phyloP scores from a whole-genome alignment of 2,797 vertebrate genomes.

The Micromesistius poutassou region DNA sequence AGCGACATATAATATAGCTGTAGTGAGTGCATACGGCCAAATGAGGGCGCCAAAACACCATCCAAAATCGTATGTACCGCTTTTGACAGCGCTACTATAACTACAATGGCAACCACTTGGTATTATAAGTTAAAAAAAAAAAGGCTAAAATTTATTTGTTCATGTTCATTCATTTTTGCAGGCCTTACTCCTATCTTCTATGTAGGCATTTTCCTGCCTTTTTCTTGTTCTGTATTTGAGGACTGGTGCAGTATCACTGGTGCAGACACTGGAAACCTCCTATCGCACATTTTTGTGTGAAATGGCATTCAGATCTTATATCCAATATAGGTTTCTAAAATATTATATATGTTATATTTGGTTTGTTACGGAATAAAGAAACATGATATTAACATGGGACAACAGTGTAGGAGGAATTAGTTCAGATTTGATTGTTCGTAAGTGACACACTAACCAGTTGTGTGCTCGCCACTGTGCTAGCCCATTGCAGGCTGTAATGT shows the following conservation, averaged over 20 bases:
- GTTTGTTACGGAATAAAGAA: not conserved
- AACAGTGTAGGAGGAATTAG: not conserved
- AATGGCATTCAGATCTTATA: not conserved
- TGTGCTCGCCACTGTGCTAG: not conserved
- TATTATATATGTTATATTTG: not conserved
- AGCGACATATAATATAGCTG: conserved; percentile 23
- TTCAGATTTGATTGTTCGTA: not conserved
- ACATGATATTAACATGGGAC: not conserved
- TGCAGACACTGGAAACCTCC: not conserved
- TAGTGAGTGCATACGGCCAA: conserved; percentile 16
- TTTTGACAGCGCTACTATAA: not conserved
- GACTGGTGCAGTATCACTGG: not conserved
- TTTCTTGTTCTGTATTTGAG: not conserved
- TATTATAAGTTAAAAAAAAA: not conserved
- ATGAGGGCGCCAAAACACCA: conserved; percentile 17
- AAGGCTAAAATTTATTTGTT: not conserved
- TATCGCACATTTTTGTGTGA: not conserved
- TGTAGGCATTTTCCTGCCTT: not conserved
- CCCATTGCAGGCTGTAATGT: not conserved
- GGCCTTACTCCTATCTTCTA: not conserved
- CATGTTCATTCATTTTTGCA: not conserved
- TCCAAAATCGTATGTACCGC: not conserved
- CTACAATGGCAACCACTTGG: not conserved
- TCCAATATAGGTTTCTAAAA: not conserved
- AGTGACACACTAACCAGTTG: too few species aligned